A percentile compares a stretch with the other conserved stretches of the same genome.
phyloP scores from a whole-genome alignment of 2,113 vertebrate genomes.

The Hassar affinis region DNA sequence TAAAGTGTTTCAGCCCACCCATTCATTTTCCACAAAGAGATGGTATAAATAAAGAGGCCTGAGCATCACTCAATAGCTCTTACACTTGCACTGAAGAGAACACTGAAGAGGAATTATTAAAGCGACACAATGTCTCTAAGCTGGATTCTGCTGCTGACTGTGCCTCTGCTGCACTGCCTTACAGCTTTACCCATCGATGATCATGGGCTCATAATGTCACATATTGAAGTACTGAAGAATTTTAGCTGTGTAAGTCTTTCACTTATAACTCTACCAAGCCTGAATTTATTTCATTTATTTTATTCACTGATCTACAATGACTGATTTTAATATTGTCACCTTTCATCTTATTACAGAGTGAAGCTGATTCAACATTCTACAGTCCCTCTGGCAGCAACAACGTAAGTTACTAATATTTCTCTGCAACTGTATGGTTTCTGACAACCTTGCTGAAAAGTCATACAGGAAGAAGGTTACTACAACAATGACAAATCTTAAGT shows the following conservation, averaged over 20 bases:
- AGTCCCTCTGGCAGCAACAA: not conserved
- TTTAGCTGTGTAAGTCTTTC: slow-evolving; percentile 28
- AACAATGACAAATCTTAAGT: slow-evolving; percentile 39
- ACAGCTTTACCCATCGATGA: not conserved
- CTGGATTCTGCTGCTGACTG: slow-evolving; percentile 31
- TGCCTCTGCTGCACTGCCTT: slow-evolving; percentile 12
- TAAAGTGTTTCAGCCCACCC: slow-evolving; percentile 73
- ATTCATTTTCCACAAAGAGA: slow-evolving; percentile 74
- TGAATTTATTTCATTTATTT: not conserved
- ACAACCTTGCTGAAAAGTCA: slow-evolving; percentile 2
- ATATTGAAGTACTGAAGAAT: fast-evolving
- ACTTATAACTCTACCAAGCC: not conserved
- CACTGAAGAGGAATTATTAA: slow-evolving; percentile 34
- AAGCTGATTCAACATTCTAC: not conserved
- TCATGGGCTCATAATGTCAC: fast-evolving
- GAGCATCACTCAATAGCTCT: not conserved
- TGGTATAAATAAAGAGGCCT: slow-evolving; percentile 65
- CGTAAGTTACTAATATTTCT: slow-evolving; percentile 54
- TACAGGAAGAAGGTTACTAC: slow-evolving; percentile 36
- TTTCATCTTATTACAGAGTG: slow-evolving; percentile 29
- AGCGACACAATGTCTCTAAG: slow-evolving; percentile 39
- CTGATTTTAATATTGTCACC: not conserved
- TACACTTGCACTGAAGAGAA: slow-evolving; percentile 32
- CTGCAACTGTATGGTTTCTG: not conserved
- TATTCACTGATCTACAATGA: not conserved